Base-by-base conservation (phyloP, 1,140 invertebrate species). In the Coenobita brevimanus region DNA sequence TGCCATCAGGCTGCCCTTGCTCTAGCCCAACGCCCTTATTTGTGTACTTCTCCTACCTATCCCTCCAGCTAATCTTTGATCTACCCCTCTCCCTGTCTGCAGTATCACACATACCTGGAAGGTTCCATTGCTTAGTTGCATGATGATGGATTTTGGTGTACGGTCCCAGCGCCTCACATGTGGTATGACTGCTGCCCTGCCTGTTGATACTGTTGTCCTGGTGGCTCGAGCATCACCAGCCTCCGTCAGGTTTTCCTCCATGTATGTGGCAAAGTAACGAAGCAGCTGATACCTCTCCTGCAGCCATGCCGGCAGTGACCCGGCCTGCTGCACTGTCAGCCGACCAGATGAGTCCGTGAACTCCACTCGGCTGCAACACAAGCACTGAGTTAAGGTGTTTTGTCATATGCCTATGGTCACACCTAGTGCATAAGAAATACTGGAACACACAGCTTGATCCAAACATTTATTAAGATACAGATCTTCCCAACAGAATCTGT, bases 161-260 rank as follows among this genome's bases (percentile, higher is more conserved):
- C 94, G 92, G 84, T 95, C 93, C 94, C 94, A 95, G 21, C 93
- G 92, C 79, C 93, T 92, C 84, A 95, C 92, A 90, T 93, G 94
- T 17, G 94, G 94, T 10, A 90, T 89, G 43, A 89, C 36, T 6
- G 36, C n/a, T 24, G 27, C 94, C 73, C 62, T 76, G n/a, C n/a
- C n/a, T n/a, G n/a, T n/a, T 41, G 64, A 78, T 41, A 50, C 89
- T 87, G 41, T 90, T 50, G 43, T 41, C 36, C 83, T 54, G 30
- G 73, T 50, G 54, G 73, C 38, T 43, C 83, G 73, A 64, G 69
- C 33, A 69, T 92, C 92, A 13, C 92, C 92, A 41, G 92, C 94
- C 91, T 94, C 94, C 4, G 94, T 92, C 78, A 95, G 91, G 92
- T 95, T 94, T 91, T 95, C 94, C 91, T 93, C 94, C 95, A 95